A percentile compares a stretch with the other conserved stretches of the same genome.
Evolutionary conservation across 2,113 vertebrate species (phyloP).

Genomic region (Rostratula benghalensis): DNA sequence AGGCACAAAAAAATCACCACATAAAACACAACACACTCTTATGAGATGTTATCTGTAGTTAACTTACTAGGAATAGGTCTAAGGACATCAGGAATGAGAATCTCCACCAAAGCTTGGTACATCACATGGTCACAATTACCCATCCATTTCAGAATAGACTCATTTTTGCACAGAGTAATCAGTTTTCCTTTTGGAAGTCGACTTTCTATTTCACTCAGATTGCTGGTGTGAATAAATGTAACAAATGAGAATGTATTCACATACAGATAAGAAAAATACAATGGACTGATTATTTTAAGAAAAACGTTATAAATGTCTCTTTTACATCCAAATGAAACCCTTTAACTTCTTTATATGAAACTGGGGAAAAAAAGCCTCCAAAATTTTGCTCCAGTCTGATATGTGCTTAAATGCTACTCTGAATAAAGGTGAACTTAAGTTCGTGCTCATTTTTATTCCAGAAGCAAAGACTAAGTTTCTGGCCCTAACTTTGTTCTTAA

Average conservation of each 20-base stretch:
- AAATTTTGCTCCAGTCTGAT: conserved; percentile 6
- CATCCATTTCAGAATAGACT: conserved; percentile 87
- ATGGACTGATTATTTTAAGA: conserved; percentile 69
- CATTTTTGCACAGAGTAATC: conserved; percentile 84
- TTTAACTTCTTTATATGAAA: conserved; percentile 34
- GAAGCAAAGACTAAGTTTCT: background rate
- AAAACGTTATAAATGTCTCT: conserved; percentile 69
- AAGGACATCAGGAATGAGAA: conserved; percentile 86
- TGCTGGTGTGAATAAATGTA: conserved; percentile 78
- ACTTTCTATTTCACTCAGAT: conserved; percentile 84
- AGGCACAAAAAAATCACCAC: conserved; percentile 41
- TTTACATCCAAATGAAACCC: conserved; percentile 40
- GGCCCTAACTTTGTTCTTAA: background rate
- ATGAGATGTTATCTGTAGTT: conserved; percentile 59
- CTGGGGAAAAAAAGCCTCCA: conserved; percentile 38
- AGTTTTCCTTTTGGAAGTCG: conserved; percentile 81
- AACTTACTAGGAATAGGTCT: conserved; percentile 89
- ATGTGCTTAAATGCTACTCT: background rate
- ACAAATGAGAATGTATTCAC: conserved; percentile 72
- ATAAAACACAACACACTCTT: conserved; percentile 13
- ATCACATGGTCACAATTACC: conserved; percentile 86
- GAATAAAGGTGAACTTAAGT: background rate
- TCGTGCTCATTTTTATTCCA: background rate
- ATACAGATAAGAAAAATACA: conserved; percentile 74
- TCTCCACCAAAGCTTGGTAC: conserved; percentile 86